phyloP scores from a whole-genome alignment of 2,113 vertebrate genomes.

The Xiphophorus hellerii region DNA sequence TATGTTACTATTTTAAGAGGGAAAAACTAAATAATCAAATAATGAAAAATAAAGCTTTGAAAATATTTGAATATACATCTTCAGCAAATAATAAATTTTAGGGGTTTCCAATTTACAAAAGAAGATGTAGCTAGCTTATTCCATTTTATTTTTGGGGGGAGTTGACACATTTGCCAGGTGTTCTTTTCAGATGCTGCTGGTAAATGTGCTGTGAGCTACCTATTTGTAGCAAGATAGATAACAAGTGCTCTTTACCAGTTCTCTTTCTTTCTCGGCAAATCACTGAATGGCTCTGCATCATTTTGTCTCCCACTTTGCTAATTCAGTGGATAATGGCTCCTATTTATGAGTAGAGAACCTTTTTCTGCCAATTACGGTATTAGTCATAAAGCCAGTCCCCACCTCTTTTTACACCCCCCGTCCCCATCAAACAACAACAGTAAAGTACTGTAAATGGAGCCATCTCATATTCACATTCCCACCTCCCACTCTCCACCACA shows the following conservation, averaged over 20 bases:
- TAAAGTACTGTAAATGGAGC: conserved; percentile 70
- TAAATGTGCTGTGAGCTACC: conserved; percentile 55
- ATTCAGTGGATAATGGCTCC: conserved; percentile 74
- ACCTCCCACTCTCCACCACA: conserved; percentile 59
- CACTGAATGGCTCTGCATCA: conserved; percentile 62
- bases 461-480: conserved; percentile 54
- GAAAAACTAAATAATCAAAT: too few relatives aligned
- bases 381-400: conserved; percentile 69
- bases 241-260: conserved; percentile 63
- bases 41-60: too few relatives aligned
- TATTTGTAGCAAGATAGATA: conserved; percentile 75
- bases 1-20: too few relatives aligned
- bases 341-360: conserved; percentile 76
- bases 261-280: conserved; percentile 61
- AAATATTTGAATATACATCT: too few relatives aligned
- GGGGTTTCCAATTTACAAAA: background rate
- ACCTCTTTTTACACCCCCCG: conserved; percentile 13
- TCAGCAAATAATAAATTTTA: background rate
- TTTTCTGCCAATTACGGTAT: conserved; percentile 75
- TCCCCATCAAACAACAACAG: conserved; percentile 42
- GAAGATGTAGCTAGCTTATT: conserved; percentile 26
- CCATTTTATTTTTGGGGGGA: background rate
- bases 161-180: conserved; percentile 26
- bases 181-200: conserved; percentile 44
- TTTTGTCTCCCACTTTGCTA: conserved; percentile 75